Evolutionary conservation across 2,888 invertebrate genomes (phyloP), one percentile per base, ranked within the genome.

Genomic region (Macrophya alboannulata): DNA sequence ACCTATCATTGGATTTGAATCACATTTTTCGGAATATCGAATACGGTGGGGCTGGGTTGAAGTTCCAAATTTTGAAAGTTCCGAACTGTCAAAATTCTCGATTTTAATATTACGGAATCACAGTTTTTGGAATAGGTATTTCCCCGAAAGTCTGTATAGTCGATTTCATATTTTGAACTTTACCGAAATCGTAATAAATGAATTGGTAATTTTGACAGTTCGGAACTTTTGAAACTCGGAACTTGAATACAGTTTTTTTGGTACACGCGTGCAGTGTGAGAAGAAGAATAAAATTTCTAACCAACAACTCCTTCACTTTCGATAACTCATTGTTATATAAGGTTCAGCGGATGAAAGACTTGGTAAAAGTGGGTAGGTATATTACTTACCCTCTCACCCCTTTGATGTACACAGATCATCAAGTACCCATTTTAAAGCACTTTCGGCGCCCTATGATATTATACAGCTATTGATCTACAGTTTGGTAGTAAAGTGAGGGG

Each of bases 381-480:
- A 37, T 68, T 37, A 37, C 17, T 68, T 68, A 68, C 31, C 68
- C 68, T 68, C 5, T 68, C 68, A 68, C 37, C 68, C 25, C 68
- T 62, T 62, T 68, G 68, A 68, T 68, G 68, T 68, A 37, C 31
- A 68, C 37, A 68, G 68, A 68, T 68, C 37, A 31, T 68, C 68
- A 17, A 68, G 68, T 68, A 37, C 68, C 68, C 68, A 37, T 68
- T 68, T 68, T 17, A 68, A 68, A 68, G 68, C 68, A 68, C 68
- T 68, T 62, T 25, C 12, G 25, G 10, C 62, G 4, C 62, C 62
- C 62, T 62, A 25, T 62, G 62, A 62, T 62, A 62, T 21, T 62
- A 62, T 62, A 62, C 62, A 21, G 62, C 62, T 62, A 62, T 62
- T 25, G 62, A 62, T 62, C 25, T 62, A 62, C 21, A 62, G 21